phyloP scores from a whole-genome alignment of 2,113 vertebrate genomes.

The Chloroceryle aenea region DNA sequence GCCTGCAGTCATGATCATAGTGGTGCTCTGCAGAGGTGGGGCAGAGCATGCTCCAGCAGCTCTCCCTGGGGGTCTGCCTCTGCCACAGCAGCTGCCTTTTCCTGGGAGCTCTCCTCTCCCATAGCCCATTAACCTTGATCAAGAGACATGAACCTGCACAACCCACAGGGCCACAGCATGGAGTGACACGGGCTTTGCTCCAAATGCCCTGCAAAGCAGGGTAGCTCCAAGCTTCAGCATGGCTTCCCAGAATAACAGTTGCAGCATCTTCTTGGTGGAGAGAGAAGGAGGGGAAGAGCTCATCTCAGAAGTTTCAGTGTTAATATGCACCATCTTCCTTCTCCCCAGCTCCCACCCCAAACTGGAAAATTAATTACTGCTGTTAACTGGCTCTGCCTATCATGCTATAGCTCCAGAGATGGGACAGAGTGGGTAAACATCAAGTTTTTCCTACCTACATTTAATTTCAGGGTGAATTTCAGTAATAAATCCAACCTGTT shows the following conservation, averaged over 20 bases:
- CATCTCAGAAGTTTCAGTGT: neutral
- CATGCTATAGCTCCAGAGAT: neutral
- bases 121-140: neutral
- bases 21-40: neutral
- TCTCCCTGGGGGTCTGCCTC: neutral
- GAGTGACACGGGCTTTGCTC: neutral
- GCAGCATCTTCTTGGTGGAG: fast-evolving
- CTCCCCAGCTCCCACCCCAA: neutral
- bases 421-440: neutral
- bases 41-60: fast-evolving
- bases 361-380: neutral
- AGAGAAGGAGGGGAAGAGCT: neutral
- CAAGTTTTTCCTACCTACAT: fast-evolving
- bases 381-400: neutral
- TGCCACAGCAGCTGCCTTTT: fast-evolving
- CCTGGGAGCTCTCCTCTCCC: neutral
- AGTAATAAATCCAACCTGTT: neutral
- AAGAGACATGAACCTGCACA: neutral
- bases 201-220: neutral
- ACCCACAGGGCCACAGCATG: fast-evolving
- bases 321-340: neutral
- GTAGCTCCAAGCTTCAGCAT: fast-evolving
- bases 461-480: neutral
- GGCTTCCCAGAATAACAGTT: neutral
- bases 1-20: fast-evolving